Conservation (phyloP, 2,888 invertebrate species). For the Trypoxylon attenuatum region DNA sequence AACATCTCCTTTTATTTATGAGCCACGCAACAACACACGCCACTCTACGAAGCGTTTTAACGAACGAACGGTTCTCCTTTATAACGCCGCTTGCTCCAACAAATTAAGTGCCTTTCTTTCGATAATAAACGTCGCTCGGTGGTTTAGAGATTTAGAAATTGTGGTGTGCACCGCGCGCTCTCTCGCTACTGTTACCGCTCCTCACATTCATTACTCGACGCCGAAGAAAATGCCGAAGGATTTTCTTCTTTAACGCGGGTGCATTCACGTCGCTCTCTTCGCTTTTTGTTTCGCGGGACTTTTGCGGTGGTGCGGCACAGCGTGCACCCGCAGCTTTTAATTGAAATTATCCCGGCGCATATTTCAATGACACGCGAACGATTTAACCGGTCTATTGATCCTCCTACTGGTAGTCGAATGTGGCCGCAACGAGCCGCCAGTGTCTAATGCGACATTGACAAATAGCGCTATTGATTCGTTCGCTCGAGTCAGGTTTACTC, state of each 20-base stretch:
- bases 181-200: constrained; percentile 13
- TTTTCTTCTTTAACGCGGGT: too few species aligned
- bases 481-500: neutral
- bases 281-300: too few species aligned
- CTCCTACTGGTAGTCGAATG: too few species aligned
- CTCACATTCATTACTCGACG: too few species aligned
- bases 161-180: too few species aligned
- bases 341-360: too few species aligned
- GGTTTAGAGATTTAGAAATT: constrained; percentile 59
- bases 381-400: too few species aligned
- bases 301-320: too few species aligned
- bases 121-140: constrained; percentile 55
- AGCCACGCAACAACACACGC: constrained; percentile 52
- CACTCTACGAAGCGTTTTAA: constrained; percentile 50
- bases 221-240: neutral
- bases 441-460: constrained; percentile 42
- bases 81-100: constrained; percentile 48
- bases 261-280: too few species aligned
- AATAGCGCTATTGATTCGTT: constrained; percentile 36
- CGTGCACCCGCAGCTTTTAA: too few species aligned
- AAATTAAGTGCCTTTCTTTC: constrained; percentile 59
- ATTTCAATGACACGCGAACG: too few species aligned
- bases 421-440: constrained; percentile 27
- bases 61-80: constrained; percentile 52
- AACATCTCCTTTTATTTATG: constrained; percentile 48